phyloP scores from a whole-genome alignment of 1,140 invertebrate genomes.

The Ruditapes philippinarum region DNA sequence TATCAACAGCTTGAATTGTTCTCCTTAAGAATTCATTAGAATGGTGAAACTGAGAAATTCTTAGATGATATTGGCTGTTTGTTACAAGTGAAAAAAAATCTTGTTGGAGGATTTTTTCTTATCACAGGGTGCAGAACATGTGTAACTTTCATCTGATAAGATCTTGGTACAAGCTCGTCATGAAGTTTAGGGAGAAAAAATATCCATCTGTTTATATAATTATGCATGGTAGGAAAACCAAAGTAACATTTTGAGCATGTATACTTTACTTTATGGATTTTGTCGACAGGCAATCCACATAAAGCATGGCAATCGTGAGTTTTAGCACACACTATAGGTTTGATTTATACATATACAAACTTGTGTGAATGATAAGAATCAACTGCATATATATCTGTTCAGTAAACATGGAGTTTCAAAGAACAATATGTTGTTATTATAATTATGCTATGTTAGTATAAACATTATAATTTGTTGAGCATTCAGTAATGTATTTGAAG shows the following conservation, averaged over 20 bases:
- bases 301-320: conserved; percentile 43
- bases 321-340: not conserved
- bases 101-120: not conserved
- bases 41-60: not conserved
- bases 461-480: conserved; percentile 45
- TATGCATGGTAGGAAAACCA: conserved; percentile 11
- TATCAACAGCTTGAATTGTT: not conserved
- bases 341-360: conserved; percentile 28
- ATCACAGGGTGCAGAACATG: conserved; percentile 16
- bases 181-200: conserved; percentile 3
- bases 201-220: conserved; percentile 52
- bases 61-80: not conserved
- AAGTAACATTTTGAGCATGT: conserved; percentile 5
- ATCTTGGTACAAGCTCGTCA: conserved; percentile 1
- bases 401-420: not conserved
- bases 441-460: not conserved
- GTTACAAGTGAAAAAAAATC: conserved; percentile 4
- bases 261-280: conserved; percentile 53
- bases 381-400: not conserved
- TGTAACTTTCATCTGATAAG: conserved; percentile 32
- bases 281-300: conserved; percentile 47
- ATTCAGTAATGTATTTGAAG: conserved; percentile 37
- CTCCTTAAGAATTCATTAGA: not conserved
- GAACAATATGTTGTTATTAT: not conserved
- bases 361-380: not conserved